Evolutionary conservation across 2,888 invertebrate genomes (phyloP), one percentile per base, ranked within the genome.

Genomic region (Orthonychiurus folsomi): DNA sequence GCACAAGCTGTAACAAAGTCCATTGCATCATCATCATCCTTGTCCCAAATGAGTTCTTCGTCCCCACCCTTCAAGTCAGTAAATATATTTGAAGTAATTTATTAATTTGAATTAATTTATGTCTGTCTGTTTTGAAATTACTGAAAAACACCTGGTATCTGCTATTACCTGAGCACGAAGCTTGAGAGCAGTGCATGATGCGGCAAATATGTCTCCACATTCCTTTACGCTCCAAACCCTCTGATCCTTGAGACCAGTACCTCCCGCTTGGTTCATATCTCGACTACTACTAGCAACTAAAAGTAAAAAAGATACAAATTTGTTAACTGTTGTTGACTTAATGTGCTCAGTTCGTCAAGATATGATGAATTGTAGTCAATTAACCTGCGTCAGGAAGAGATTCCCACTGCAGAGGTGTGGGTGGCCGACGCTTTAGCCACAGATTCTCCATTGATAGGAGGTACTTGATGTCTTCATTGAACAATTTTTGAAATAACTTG

Each of bases 1-100:
- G 97, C 88, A 77, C 93, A 92, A 0, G 93, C 86, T 0, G 94
- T 88, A 1, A 99, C 97, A 79, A 99, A 99, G 78, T 97, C 89
- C 91, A 97, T 90, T 0, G 89, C 87, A 63, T 84, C 80, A 74
- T 86, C 86, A 75, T 97, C 94, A 77, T 99, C 99, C 80, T 99
- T 99, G 77, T 99, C 97, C 97, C 97, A 99, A 60, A 91, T 85
- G 9, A 99, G 81, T 67, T 60, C 54, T 28, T 68, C 71, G 75
- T 86, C 86, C 73, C 86, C 86, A 1, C 81, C 83, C 1, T 77
- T 76, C 47, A 74, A 75, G 56, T 73, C 25, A 48, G 9, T 21
- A 5, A 52, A 23, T 12, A 9, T 20, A 5, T 20, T 15, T 48
- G 48, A 48, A 48, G 48, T 15, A 12, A 15, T 48, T n/a, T 48